These are phyloP conservation scores for Hemibagrus guttatus DNA, from an alignment of 2,797 vertebrate genomes.

Conservation along the genomic window DNA sequence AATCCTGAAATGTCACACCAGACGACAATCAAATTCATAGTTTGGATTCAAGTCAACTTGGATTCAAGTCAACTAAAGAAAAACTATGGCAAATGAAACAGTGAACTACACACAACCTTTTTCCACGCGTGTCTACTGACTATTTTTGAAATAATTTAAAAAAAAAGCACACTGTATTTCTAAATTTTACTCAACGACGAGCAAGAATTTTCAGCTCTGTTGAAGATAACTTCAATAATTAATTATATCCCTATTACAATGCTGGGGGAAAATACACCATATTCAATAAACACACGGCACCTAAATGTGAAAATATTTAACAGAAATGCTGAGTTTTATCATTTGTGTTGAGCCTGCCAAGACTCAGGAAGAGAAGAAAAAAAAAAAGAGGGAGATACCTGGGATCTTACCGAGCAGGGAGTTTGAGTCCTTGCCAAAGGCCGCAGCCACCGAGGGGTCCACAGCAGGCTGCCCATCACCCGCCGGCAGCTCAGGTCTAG, in stretches of 20 bases:
- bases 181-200: neutral
- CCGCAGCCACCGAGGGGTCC: slow-evolving; percentile 86
- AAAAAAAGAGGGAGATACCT: slow-evolving; percentile 70
- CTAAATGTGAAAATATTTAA: neutral
- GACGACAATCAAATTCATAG: neutral
- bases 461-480: slow-evolving; percentile 91
- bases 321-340: neutral
- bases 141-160: neutral
- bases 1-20: neutral
- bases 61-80: neutral
- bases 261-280: neutral
- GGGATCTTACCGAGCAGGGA: slow-evolving; percentile 93
- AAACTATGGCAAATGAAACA: neutral
- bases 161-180: neutral
- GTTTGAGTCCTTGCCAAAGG: slow-evolving; percentile 92
- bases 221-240: neutral
- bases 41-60: neutral
- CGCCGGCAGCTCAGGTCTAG: slow-evolving; percentile 92
- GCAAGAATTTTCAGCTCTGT: neutral
- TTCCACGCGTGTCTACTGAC: neutral
- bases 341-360: neutral
- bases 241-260: neutral
- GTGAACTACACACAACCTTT: neutral
- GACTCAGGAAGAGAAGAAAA: slow-evolving; percentile 40
- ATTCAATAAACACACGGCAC: neutral